Evolutionary conservation across 2,113 vertebrate species (phyloP).

Genomic region (Arenaria interpres): DNA sequence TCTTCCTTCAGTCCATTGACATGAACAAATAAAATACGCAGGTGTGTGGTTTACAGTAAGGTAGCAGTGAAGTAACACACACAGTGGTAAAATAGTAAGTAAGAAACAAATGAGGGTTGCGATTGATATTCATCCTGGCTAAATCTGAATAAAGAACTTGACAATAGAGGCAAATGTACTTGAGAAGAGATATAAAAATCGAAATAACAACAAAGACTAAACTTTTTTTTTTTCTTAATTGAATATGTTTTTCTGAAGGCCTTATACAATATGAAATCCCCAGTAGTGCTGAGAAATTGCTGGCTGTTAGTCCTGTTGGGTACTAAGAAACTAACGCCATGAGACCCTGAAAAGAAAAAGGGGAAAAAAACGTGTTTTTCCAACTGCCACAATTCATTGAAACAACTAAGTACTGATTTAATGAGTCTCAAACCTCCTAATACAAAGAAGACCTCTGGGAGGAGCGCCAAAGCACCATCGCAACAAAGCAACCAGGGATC

Average conservation of each 20-base stretch:
- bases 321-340: not conserved
- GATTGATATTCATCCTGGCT: not conserved
- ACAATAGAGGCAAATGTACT: not conserved
- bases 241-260: not conserved
- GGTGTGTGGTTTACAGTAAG: not conserved
- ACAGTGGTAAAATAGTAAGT: not conserved
- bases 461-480: not conserved
- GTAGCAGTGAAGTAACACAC: not conserved
- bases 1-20: not conserved
- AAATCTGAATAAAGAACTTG: not conserved
- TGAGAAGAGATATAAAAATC: conserved; percentile 2
- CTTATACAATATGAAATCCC: not conserved
- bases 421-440: not conserved
- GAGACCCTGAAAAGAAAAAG: not conserved
- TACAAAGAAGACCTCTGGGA: not conserved
- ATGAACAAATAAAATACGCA: not conserved
- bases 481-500: not conserved
- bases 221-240: not conserved
- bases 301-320: not conserved
- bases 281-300: not conserved
- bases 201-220: not conserved
- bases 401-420: not conserved
- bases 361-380: not conserved
- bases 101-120: conserved; percentile 21
- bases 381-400: not conserved